Percentiles rank a stretch among this genome's conserved stretches.
Evolutionary conservation across 2,888 invertebrate genomes (phyloP).

Genomic region (Rhagophthalmus giganteus): DNA sequence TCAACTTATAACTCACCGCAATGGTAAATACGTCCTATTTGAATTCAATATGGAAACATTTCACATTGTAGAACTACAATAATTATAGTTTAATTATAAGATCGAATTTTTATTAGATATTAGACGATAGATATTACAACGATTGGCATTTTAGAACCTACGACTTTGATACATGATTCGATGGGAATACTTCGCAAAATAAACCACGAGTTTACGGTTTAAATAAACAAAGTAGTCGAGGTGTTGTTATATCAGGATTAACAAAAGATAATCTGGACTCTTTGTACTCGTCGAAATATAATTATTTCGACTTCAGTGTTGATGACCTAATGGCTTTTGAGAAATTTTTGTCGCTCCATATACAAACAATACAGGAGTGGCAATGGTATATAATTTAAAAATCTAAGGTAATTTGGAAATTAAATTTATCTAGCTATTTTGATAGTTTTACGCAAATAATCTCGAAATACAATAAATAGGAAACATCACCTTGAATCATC

Average conservation of each 20-base stretch:
- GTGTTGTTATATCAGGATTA: conserved; percentile 57
- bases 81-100: neutral
- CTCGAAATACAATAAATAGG: conserved; percentile 60
- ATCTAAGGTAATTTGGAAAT: neutral
- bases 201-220: conserved; percentile 68
- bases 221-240: conserved; percentile 52
- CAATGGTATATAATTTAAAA: conserved; percentile 65
- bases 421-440: conserved; percentile 8
- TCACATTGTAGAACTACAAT: too few relatives aligned
- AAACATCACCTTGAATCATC: conserved; percentile 3
- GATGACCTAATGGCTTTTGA: conserved; percentile 99
- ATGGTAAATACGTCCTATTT: too few relatives aligned
- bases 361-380: conserved; percentile 82
- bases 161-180: conserved; percentile 49
- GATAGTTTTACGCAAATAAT: conserved; percentile 58
- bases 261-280: conserved; percentile 60
- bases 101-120: too few relatives aligned
- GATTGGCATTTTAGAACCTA: conserved; percentile 8
- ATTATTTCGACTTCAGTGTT: conserved; percentile 90
- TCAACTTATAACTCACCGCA: too few relatives aligned
- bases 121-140: too few relatives aligned
- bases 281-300: conserved; percentile 77
- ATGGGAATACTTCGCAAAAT: conserved; percentile 82
- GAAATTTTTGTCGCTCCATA: conserved; percentile 81
- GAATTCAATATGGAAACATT: too few relatives aligned